Evolutionary conservation across 2,888 invertebrate species (phyloP), one percentile per base, ranked within the genome.

Genomic region (Apoda limacodes): DNA sequence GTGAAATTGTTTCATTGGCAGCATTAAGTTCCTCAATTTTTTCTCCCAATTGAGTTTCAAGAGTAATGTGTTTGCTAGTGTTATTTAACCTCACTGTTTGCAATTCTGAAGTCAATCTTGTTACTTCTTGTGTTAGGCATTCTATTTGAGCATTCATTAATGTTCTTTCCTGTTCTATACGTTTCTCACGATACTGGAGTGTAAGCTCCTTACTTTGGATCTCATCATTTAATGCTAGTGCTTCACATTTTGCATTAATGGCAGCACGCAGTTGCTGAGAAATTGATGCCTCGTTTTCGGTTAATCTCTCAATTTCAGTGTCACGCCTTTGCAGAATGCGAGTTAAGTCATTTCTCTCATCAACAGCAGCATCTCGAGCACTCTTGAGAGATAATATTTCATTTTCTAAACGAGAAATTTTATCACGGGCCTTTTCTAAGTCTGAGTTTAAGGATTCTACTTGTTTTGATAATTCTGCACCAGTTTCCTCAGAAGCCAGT

Each of bases 171-270:
- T 92, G 90, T 50, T 93, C 91, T 50, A 95, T 82, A 11, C 92
- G 85, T 52, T 90, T 90, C 65, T 95, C 94, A 49, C 89, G 90
- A 61, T 88, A 89, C 52, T 90, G 90, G 12, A 93, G 63, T 7
- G 88, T 85, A 33, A 92, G 80, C 69, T 93, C 91, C 60, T 88
- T 88, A 41, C 91, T 89, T 48, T 89, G 86, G 21, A 93, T 83
- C 69, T 94, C 94, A 64, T 93, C 92, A 35, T 88, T 82, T 43
- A 89, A 85, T 4, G 89, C 86, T 28, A 93, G 63, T 1, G 92
- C 92, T 67, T 93, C 91, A 71, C 92, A 93, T 75, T 94, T 95
- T 2, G 90, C 85, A 46, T 87, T 85, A 38, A 92, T 88, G 12
- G 93, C 89, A 28, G 83, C 63, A 46, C 88, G 85, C 19, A 95